Conservation (phyloP, 2,797 vertebrate species). For the Aeoliscus strigatus region DNA sequence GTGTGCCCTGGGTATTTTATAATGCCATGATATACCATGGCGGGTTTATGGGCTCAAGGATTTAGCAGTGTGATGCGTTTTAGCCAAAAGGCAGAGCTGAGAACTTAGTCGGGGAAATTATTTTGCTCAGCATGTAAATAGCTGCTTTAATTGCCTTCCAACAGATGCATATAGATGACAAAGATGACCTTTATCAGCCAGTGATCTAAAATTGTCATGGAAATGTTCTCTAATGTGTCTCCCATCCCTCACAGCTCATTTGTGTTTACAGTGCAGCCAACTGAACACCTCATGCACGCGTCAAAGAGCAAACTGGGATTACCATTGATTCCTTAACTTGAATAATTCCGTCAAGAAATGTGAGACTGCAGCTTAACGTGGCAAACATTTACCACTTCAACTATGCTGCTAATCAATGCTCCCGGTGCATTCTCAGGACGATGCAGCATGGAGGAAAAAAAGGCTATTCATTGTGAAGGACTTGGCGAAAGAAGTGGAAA, state of each 20-base stretch:
- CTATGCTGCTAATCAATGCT: too few relatives aligned
- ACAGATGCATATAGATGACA: constrained; percentile 43
- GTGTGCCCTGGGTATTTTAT: constrained; percentile 59
- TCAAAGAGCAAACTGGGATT: constrained; percentile 10
- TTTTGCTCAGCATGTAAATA: constrained; percentile 56
- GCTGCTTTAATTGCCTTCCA: constrained; percentile 56
- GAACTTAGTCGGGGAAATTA: constrained; percentile 33
- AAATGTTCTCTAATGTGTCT: constrained; percentile 19
- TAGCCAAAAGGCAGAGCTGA: constrained; percentile 44
- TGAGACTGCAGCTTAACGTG: constrained; percentile 12
- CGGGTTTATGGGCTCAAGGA: constrained; percentile 55
- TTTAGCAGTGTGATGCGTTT: constrained; percentile 52
- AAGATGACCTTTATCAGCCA: constrained; percentile 50
- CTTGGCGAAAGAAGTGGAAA: constrained; percentile 25
- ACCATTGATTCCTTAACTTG: constrained; percentile 32
- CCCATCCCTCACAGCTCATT: constrained; percentile 3
- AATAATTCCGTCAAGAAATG: constrained; percentile 22
- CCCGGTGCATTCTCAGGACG: too few relatives aligned
- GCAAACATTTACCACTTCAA: too few relatives aligned
- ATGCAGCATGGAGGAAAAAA: constrained; percentile 6
- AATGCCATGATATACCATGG: constrained; percentile 62
- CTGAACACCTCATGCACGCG: constrained; percentile 22
- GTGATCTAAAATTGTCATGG: constrained; percentile 43
- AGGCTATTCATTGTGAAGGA: constrained; percentile 1
- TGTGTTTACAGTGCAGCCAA: constrained; percentile 25